phyloP scores from a whole-genome alignment of 2,888 invertebrate species.

The Hypolimnas misippus region DNA sequence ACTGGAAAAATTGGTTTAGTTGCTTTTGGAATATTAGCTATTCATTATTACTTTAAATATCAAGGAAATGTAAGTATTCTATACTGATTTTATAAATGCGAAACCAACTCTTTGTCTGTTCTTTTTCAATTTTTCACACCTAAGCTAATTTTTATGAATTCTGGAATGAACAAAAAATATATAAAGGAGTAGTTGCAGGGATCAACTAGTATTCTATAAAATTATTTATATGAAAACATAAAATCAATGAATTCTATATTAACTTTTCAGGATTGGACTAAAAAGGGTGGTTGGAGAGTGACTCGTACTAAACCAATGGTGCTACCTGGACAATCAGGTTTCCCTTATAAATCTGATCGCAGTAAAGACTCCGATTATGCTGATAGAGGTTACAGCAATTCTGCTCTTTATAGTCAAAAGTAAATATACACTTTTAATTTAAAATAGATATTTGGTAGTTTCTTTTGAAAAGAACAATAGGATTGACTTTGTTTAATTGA shows the following conservation, averaged over 20 bases:
- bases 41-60: slow-evolving; percentile 92
- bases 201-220: neutral
- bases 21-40: slow-evolving; percentile 75
- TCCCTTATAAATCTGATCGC: slow-evolving; percentile 85
- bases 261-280: slow-evolving; percentile 88
- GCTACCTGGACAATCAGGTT: slow-evolving; percentile 88
- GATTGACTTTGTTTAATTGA: slow-evolving; percentile 7
- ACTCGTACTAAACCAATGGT: slow-evolving; percentile 80
- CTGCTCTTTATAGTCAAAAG: slow-evolving; percentile 62
- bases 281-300: slow-evolving; percentile 89
- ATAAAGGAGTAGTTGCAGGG: too few relatives aligned
- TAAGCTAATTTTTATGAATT: too few relatives aligned
- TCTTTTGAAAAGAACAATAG: slow-evolving; percentile 21
- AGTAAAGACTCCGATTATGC: slow-evolving; percentile 86
- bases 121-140: too few relatives aligned
- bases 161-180: too few relatives aligned
- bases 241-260: neutral
- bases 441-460: slow-evolving; percentile 22
- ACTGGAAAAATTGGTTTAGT: slow-evolving; percentile 85
- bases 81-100: too few relatives aligned
- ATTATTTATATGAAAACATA: neutral
- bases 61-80: slow-evolving; percentile 90
- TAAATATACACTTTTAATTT: slow-evolving; percentile 17
- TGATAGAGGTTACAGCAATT: slow-evolving; percentile 88
- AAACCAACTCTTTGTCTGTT: too few relatives aligned